Base-by-base conservation (phyloP, 2,797 vertebrate species). In the Ctenosaura bakeri region DNA sequence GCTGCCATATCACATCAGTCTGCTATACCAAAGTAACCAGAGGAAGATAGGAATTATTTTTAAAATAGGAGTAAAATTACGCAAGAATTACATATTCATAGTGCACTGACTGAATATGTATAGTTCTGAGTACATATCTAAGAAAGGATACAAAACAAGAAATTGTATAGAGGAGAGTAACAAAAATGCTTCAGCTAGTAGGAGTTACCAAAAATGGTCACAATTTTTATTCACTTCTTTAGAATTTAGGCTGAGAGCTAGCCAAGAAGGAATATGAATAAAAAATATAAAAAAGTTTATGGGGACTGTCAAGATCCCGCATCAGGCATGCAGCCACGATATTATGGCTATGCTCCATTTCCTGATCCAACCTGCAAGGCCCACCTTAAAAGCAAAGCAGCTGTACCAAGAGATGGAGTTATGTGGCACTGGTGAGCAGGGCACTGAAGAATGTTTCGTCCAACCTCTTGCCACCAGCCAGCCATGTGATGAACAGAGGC, bases 251-350 rank as follows among this genome's bases (percentile, higher is more conserved):
- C 64, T 52, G 3, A 69, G 59, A 64, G 7, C 69, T 2, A 56
- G n/a, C 22, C 35, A 76, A 83, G 1, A 24, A 2, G 42, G 29
- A 32, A 46, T 74, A 83, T 64, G 38, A 87, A 4, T 87, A 18
- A 87, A 87, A 87, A n/a, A 62, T 76, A 24, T 76, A 83, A 46
- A 22, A 24, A 62, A 83, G 24, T 56, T 71, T 71, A 85, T 9
- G 16, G 24, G n/a, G 66, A 52, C 22, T 7, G 2, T 52, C 50
- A 52, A 52, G 50, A 52, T 52, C 50, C 50, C 6, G 50, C 32
- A 73, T 16, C 50, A 52, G 73, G 20, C 16, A 85, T 38, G 50
- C 6, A 52, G 71, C 22, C 62, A 83, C 6, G 35, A 16, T 24
- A 64, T 29, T 9, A 24, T 73, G n/a, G 50, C 50, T 52, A 52